Evolutionary conservation across 2,888 invertebrate species (phyloP).

Genomic region (Erynnis tages): DNA sequence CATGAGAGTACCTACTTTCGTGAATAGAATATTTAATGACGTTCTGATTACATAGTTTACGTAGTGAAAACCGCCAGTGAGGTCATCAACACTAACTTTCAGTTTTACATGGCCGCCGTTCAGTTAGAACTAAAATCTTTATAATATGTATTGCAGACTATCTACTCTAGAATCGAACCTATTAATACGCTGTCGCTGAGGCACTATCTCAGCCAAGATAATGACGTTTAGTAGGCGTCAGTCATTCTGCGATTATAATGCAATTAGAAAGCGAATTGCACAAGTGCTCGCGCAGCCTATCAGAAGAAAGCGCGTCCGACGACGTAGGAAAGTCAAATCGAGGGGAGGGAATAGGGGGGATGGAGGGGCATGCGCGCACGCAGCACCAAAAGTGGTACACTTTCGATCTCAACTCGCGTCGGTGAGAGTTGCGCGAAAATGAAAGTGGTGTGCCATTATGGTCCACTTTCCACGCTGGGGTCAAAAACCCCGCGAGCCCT

Average conservation of each 20-base stretch:
- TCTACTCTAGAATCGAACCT: no score
- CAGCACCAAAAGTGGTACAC: slow-evolving; percentile 76
- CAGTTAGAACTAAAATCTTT: neutral
- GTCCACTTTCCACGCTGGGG: slow-evolving; percentile 76
- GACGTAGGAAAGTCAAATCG: slow-evolving; percentile 68
- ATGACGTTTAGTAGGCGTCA: slow-evolving; percentile 55
- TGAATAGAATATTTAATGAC: neutral
- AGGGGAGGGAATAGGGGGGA: slow-evolving; percentile 38
- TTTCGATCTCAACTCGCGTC: slow-evolving; percentile 75
- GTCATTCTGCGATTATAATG: slow-evolving; percentile 70
- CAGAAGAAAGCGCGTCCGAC: slow-evolving; percentile 74
- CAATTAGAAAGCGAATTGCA: slow-evolving; percentile 80
- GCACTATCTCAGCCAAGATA: slow-evolving; percentile 48
- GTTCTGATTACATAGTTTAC: neutral
- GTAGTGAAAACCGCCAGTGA: neutral
- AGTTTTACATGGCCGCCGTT: neutral
- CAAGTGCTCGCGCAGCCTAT: slow-evolving; percentile 55
- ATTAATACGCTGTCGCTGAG: slow-evolving; percentile 47
- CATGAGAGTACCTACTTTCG: neutral
- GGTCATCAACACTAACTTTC: slow-evolving; percentile 4
- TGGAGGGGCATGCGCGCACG: slow-evolving; percentile 67
- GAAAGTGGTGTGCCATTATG: slow-evolving; percentile 82
- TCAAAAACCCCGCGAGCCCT: slow-evolving; percentile 64
- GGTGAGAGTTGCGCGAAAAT: slow-evolving; percentile 83
- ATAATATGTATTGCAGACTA: no score